Percentiles rank a stretch among this genome's conserved stretches.
These are phyloP conservation scores for Clarias magur DNA, from an alignment of 2,113 vertebrate genomes.

Conservation along the genomic window DNA sequence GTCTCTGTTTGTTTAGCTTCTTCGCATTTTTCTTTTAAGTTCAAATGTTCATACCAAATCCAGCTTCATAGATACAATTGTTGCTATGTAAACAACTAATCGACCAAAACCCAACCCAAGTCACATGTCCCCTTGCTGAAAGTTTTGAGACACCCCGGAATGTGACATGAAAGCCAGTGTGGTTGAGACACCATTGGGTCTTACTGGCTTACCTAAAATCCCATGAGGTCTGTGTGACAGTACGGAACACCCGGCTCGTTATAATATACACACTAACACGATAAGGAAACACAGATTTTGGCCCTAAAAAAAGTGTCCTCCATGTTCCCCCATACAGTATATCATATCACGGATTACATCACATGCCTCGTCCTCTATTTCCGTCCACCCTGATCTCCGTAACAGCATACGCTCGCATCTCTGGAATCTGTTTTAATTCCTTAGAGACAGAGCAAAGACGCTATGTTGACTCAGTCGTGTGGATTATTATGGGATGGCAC, in stretches of 20 bases:
- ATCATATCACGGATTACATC: not conserved
- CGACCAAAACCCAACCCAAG: too few relatives aligned
- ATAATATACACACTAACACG: not conserved
- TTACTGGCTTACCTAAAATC: not conserved
- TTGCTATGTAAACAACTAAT: too few relatives aligned
- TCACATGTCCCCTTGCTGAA: too few relatives aligned
- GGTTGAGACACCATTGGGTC: not conserved
- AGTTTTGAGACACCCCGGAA: too few relatives aligned
- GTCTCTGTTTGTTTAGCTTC: too few relatives aligned
- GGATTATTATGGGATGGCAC: conserved; percentile 14
- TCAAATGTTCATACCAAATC: too few relatives aligned
- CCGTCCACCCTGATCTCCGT: not conserved
- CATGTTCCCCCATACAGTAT: not conserved
- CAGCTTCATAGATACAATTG: too few relatives aligned
- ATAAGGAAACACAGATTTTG: not conserved
- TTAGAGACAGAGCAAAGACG: not conserved
- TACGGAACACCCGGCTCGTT: not conserved
- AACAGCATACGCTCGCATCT: not conserved
- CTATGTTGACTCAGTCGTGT: not conserved
- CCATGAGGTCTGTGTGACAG: not conserved
- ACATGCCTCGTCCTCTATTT: not conserved
- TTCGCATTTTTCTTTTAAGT: too few relatives aligned
- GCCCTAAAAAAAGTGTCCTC: not conserved
- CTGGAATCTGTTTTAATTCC: not conserved
- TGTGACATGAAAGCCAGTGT: too few relatives aligned